Conservation (phyloP, 1,140 invertebrate species). For the Probaryconus sp. region DNA sequence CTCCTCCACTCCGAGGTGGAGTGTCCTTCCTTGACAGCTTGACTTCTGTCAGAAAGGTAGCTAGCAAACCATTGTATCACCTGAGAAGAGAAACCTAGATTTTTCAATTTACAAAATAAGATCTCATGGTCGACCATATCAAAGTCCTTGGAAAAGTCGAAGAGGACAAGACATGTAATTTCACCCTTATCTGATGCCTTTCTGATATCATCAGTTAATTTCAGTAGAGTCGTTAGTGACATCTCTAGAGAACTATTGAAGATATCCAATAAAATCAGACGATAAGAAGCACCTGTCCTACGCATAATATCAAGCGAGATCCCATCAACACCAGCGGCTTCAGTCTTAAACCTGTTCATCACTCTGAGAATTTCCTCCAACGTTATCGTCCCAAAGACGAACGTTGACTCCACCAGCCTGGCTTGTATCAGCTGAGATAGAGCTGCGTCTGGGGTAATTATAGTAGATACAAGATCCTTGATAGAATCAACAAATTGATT, state of each 20-base stretch:
- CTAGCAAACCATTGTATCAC: not conserved
- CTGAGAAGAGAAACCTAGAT: not conserved
- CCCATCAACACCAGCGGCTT: no score
- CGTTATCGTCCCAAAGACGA: no score
- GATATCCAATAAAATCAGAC: not conserved
- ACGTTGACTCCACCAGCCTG: no score
- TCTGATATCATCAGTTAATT: slow-evolving; percentile 3
- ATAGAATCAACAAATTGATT: no score
- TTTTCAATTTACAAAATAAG: not conserved
- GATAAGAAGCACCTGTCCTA: not conserved
- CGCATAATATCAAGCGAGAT: no score
- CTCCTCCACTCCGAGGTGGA: not conserved
- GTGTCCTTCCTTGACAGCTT: not conserved
- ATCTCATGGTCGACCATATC: not conserved
- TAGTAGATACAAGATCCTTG: no score
- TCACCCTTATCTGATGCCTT: not conserved
- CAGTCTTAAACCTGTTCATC: no score
- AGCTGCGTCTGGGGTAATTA: no score
- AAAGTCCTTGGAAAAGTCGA: slow-evolving; percentile 18
- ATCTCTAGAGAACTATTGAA: no score
- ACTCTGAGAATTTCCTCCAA: no score
- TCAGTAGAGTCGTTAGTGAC: not conserved
- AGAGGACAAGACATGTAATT: slow-evolving; percentile 1
- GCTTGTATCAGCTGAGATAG: no score
- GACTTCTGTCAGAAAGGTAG: not conserved